Percentiles rank a stretch among this genome's conserved stretches.
Evolutionary conservation across 2,888 invertebrate species (phyloP).

Genomic region (Anthoptus insignis): DNA sequence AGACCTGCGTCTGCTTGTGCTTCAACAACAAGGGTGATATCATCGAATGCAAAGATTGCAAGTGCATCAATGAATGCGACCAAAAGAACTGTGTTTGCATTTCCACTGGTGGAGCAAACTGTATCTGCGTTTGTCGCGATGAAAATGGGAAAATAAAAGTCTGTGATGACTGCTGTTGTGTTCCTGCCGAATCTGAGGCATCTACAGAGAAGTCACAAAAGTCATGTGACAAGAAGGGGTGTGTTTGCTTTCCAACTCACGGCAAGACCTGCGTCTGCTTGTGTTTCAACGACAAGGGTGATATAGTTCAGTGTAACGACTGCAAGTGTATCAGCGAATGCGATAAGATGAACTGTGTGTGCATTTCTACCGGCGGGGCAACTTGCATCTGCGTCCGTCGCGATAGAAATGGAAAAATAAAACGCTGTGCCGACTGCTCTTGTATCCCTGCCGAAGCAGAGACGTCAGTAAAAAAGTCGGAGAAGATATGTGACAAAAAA

Average conservation of each 20-base stretch:
- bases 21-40: constrained; percentile 51
- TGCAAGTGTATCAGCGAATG: constrained; percentile 50
- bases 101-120: constrained; percentile 29
- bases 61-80: constrained; percentile 52
- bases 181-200: background rate
- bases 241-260: constrained; percentile 52
- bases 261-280: constrained; percentile 56
- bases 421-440: constrained; percentile 39
- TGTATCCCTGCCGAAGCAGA: background rate
- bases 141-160: constrained; percentile 49
- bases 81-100: constrained; percentile 45
- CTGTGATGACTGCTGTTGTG: constrained; percentile 53
- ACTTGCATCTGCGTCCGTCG: constrained; percentile 45
- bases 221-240: constrained; percentile 55
- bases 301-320: constrained; percentile 51
- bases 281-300: constrained; percentile 50
- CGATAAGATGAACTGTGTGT: constrained; percentile 42
- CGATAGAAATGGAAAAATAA: constrained; percentile 39
- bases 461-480: background rate
- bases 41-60: constrained; percentile 53
- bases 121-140: constrained; percentile 54
- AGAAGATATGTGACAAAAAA: background rate
- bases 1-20: constrained; percentile 55
- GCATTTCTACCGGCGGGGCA: constrained; percentile 48
- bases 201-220: constrained; percentile 1